Base-by-base conservation (phyloP, 1,140 invertebrate species). In the Drosophila nasuta region DNA sequence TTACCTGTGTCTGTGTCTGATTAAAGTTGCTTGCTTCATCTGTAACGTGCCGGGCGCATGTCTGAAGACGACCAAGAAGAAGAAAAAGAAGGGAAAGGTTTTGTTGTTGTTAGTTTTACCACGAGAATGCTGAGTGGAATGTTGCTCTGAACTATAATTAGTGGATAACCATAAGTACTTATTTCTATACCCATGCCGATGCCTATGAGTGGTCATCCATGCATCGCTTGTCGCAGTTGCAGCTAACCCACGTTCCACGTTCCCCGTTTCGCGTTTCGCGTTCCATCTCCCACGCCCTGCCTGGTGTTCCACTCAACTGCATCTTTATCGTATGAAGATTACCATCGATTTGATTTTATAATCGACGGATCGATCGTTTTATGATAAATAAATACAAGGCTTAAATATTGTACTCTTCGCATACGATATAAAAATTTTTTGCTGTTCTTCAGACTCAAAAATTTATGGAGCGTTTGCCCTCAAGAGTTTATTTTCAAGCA, bases 21-120 rank as follows among this genome's bases (percentile, higher is more conserved):
- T 83, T 81, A 88, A 88, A 89, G 83, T 88, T 65, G 77, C 67
- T 78, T 83, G 83, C 85, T 83, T 88, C 83, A 88, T 88, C 81
- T 85, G 85, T 81, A 85, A 89, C 81, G 83, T 88, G 85, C 85
- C 85, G 64, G 73, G 80, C 83, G 80, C 83, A 87, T 87, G 85
- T 87, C 83, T 87, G 71, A 43, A 78, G 71, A 63, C 54, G 48
- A 67, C 45, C 20, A 25, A 25, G 20, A 71, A 71, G 28, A 52
- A 58, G 43, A 17, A 41, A 17, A 20, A 33, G 17, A 33, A 58
- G 51, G 28, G 25, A 48, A 73, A 75, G 33, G 20, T 75, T 64
- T 49, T 41, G 65, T 60, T 52, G 62, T 52, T 60, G 80, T 76
- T 87, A 64, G 62, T 69, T 63, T 62, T 57, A 6, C 49, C 66